phyloP scores from a whole-genome alignment of 1,140 invertebrate species.

The Drosophila sechellia region DNA sequence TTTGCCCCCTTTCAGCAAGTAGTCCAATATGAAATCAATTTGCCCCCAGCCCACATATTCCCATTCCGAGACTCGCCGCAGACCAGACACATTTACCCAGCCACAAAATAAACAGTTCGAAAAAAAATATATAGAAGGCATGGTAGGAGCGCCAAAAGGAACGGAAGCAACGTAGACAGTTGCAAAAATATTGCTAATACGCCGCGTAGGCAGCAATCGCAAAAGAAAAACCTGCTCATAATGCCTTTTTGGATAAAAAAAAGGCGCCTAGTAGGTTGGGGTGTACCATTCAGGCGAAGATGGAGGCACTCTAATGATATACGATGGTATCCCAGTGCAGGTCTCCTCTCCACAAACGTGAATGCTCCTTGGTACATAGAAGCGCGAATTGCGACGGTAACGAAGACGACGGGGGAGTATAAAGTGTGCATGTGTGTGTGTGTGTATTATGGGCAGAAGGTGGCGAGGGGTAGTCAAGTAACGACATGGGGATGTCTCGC shows the following conservation, averaged over 20 bases:
- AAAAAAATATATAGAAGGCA: slow-evolving; percentile 11
- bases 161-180: slow-evolving; percentile 63
- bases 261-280: slow-evolving; percentile 41
- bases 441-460: slow-evolving; percentile 21
- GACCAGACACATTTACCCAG: slow-evolving; percentile 62
- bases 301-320: slow-evolving; percentile 67
- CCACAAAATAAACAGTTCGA: slow-evolving; percentile 53
- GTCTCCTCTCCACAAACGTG: slow-evolving; percentile 5
- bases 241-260: slow-evolving; percentile 66
- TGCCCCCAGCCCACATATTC: slow-evolving; percentile 21
- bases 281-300: background rate
- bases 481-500: slow-evolving; percentile 55
- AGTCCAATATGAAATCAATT: slow-evolving; percentile 67
- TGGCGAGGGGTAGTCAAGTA: slow-evolving; percentile 14
- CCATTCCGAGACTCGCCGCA: slow-evolving; percentile 34
- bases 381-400: slow-evolving; percentile 58
- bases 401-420: slow-evolving; percentile 4
- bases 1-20: slow-evolving; percentile 18
- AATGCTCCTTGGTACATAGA: slow-evolving; percentile 48
- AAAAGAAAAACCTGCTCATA: slow-evolving; percentile 74
- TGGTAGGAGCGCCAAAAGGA: slow-evolving; percentile 13
- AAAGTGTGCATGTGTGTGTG: slow-evolving; percentile 45
- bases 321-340: slow-evolving; percentile 41
- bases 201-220: slow-evolving; percentile 62
- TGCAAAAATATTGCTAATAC: slow-evolving; percentile 79